These are phyloP conservation scores for Telmatherina bonti DNA, from an alignment of 2,797 vertebrate species.

Conservation along the genomic window DNA sequence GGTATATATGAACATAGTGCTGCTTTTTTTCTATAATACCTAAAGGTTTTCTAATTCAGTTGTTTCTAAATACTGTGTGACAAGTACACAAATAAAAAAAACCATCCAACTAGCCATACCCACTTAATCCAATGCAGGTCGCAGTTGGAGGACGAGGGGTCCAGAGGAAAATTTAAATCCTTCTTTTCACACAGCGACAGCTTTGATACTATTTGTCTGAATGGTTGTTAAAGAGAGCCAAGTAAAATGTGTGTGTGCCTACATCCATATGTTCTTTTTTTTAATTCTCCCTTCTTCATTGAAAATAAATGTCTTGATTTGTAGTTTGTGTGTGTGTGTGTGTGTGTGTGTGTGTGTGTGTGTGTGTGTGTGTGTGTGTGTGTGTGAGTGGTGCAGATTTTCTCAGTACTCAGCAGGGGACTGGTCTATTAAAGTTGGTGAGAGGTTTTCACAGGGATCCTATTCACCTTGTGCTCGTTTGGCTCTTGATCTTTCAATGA, in stretches of 20 bases:
- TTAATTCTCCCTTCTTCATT: slow-evolving; percentile 50
- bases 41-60: no score
- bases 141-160: no score
- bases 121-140: no score
- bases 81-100: no score
- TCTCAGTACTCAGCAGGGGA: slow-evolving; percentile 72
- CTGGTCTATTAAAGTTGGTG: slow-evolving; percentile 74
- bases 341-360: not conserved
- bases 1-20: no score
- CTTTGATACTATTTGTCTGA: slow-evolving; percentile 59
- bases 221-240: slow-evolving; percentile 30
- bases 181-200: slow-evolving; percentile 11
- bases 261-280: slow-evolving; percentile 33
- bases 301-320: slow-evolving; percentile 75
- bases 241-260: slow-evolving; percentile 12
- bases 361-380: not conserved
- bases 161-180: no score
- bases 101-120: no score
- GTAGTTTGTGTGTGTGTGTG: not conserved
- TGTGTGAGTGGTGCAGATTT: slow-evolving; percentile 39
- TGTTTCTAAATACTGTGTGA: no score
- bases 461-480: slow-evolving; percentile 61
- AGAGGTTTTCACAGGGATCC: slow-evolving; percentile 61
- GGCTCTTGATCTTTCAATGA: slow-evolving; percentile 76
- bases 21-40: slow-evolving; percentile 3